Conservation (phyloP, 2,888 invertebrate species). For the Leptogaster cylindrica region DNA sequence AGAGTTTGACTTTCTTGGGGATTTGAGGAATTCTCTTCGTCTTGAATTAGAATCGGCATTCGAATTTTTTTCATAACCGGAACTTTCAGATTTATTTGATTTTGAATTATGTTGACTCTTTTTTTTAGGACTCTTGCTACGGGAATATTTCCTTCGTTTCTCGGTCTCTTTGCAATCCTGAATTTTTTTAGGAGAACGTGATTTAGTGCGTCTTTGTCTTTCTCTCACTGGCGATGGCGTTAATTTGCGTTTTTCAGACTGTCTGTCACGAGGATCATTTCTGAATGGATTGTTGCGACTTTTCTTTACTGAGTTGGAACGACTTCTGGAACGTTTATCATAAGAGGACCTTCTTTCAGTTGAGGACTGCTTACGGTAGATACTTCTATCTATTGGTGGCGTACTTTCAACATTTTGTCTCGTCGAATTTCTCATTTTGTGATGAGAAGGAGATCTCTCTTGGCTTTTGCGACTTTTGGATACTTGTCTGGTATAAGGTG, state of each 20-base stretch:
- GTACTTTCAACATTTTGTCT: not conserved
- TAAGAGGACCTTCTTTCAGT: too few species aligned
- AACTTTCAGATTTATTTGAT: slow-evolving; percentile 28
- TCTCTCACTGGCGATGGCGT: slow-evolving; percentile 58
- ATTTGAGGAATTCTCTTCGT: slow-evolving; percentile 46
- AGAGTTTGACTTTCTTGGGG: not conserved
- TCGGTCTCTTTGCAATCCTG: slow-evolving; percentile 43
- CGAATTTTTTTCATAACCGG: slow-evolving; percentile 43
- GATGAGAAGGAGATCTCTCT: slow-evolving; percentile 8
- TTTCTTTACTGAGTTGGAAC: slow-evolving; percentile 41
- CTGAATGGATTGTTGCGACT: slow-evolving; percentile 39
- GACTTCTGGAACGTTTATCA: slow-evolving; percentile 23
- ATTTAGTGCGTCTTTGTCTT: slow-evolving; percentile 33
- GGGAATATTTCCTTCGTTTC: slow-evolving; percentile 48
- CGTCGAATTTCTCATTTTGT: not conserved
- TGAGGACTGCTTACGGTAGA: not conserved
- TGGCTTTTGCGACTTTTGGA: not conserved
- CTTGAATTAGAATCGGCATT: slow-evolving; percentile 35
- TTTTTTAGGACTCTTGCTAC: slow-evolving; percentile 53
- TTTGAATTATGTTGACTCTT: slow-evolving; percentile 51
- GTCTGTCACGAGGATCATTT: slow-evolving; percentile 11
- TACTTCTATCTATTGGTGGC: too few species aligned
- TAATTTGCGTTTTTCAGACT: slow-evolving; percentile 45
- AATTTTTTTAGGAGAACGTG: slow-evolving; percentile 45
- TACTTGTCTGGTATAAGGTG: slow-evolving; percentile 6